phyloP scores from a whole-genome alignment of 2,797 vertebrate genomes.

The Basileuterus tristriatus region DNA sequence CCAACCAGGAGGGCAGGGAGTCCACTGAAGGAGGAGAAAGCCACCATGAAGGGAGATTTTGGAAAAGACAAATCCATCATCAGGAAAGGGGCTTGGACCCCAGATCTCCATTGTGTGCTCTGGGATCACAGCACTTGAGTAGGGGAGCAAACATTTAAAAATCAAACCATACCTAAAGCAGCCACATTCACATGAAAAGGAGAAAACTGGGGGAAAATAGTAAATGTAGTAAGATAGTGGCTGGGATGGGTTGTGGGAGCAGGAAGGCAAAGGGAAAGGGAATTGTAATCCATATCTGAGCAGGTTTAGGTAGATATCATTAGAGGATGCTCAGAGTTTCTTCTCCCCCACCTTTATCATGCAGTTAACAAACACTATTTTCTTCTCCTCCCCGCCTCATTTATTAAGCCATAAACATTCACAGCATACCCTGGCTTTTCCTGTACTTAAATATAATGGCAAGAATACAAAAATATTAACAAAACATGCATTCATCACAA shows the following conservation, averaged over 20 bases:
- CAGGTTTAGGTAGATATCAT: neutral
- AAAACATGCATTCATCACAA: neutral
- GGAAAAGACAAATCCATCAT: neutral
- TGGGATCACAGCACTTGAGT: neutral
- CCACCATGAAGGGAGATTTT: neutral
- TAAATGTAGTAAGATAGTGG: neutral
- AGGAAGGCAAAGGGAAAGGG: neutral
- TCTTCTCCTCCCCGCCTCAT: neutral
- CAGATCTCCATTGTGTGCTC: neutral
- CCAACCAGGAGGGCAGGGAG: neutral
- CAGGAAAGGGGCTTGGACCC: neutral
- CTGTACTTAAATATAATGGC: neutral
- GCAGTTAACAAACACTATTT: neutral
- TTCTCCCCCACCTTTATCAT: neutral
- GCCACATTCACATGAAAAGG: accelerated
- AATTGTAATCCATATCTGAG: neutral
- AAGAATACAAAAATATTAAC: neutral
- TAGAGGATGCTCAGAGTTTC: neutral
- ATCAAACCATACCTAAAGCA: neutral
- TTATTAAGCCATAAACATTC: neutral
- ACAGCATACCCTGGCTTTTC: neutral
- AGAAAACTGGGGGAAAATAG: neutral
- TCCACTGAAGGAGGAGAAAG: neutral
- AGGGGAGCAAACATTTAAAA: neutral
- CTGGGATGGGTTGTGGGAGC: neutral